Base-by-base conservation (phyloP, 1,140 invertebrate species). In the Araneus ventricosus region DNA sequence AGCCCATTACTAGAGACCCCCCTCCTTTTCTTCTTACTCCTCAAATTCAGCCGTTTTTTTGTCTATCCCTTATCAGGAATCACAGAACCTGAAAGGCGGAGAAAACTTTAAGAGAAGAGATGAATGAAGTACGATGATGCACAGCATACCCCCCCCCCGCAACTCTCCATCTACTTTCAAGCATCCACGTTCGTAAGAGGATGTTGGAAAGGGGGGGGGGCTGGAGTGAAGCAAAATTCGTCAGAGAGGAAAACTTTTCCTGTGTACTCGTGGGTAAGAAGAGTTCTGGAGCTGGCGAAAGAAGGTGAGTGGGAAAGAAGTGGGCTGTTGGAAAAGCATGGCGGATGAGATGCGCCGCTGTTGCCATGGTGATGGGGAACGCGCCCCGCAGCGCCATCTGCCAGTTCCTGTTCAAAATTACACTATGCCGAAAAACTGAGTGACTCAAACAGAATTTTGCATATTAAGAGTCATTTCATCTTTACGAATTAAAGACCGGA, bases 81-180 rank as follows among this genome's bases (percentile, higher is more conserved):
- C 92, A 93, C 92, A 93, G 86, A 89, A 93, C 92, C 92, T 93
- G 86, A 93, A 93, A 93, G 87, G 87, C 86, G 92, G 87, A 93
- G 92, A 93, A 93, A 93, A 93, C 86, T 93, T 93, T 93, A 89
- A 93, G 70, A 93, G 92, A 88, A 87, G 92, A 93, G 87, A 93
- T 93, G 91, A 93, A 93, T 93, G 91, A 93, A 93, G 91, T 91
- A 91, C 63, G 84, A 93, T 87, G 91, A 93, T 93, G 91, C 91
- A 85, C 70, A 90, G 39, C 85, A 24, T 41, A 39, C 59, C 59
- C 85, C 63, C 34, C 59, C 88, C 17, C 91, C 59, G 57, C 39
- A 34, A 30, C 88, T 6, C 91, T 37, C 34, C 61, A 41, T 59
- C 85, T 63, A 61, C 59, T 75, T 67, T 84, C 52, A 84, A 91